Base-by-base conservation (phyloP, 2,113 vertebrate genomes). In the Archilochus colubris region DNA sequence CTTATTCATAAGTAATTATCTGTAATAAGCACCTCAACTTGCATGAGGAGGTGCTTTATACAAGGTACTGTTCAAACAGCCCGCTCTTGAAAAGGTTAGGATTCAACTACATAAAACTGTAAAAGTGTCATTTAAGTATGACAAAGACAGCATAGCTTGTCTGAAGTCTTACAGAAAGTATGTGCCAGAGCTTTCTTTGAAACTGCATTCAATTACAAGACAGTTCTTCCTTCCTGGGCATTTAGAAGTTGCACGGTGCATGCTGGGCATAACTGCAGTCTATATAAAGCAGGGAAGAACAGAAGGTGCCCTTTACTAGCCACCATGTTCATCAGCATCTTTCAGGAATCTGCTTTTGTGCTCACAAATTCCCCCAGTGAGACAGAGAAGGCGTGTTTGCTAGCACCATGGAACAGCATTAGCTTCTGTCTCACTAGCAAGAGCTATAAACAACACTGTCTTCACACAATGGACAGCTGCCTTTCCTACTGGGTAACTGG, bases 1-100 rank as follows among this genome's bases (percentile, higher is more conserved):
- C 82, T 91, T 95, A 92, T 88, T 95, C 93, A 94, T 80, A 87
- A 89, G 87, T 94, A 95, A 94, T 96, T 85, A 94, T 70, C 55
- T 70, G 46, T 78, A 96, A 91, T 85, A 94, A 91, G 80, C 74
- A 86, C 87, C 81, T 92, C 67, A 48, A 73, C 78, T 77, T 91
- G 67, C 28, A 80, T 61, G 28, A 95, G 62, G 55, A 82, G 81
- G 58, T 63, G 38, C 78, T 84, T 94, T 94, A 86, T 58, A 89
- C 17, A 91, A 87, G 84, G 66, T 69, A 54, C n/a, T 85, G 51
- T 70, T 95, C 81, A 43, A 92, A 89, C 31, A 76, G 40, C 13
- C 28, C 2, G 4, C 50, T 38, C 76, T 83, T 89, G 51, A 80
- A 89, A 89, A 92, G 50, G 40, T 87, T 85, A 77, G 46, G 59